These are phyloP conservation scores for Heliornis fulica DNA, from an alignment of 2,113 vertebrate genomes.

Conservation along the genomic window DNA sequence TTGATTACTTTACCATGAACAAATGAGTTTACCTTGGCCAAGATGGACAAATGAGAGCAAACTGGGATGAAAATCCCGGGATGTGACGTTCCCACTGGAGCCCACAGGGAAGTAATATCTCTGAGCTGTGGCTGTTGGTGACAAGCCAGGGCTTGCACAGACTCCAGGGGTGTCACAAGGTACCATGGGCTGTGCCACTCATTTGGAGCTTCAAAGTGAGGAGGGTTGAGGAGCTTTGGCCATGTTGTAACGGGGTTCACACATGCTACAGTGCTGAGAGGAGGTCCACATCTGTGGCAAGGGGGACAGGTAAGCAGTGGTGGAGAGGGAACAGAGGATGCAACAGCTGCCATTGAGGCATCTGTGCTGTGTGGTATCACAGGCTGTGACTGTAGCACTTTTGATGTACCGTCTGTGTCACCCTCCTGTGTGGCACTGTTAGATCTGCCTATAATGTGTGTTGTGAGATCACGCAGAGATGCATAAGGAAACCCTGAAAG, in stretches of 20 bases:
- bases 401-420: background rate
- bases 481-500: background rate
- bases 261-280: background rate
- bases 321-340: background rate
- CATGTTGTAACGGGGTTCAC: accelerated
- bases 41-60: background rate
- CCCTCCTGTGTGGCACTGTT: background rate
- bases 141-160: background rate
- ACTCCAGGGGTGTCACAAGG: too few species aligned
- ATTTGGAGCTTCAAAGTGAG: background rate
- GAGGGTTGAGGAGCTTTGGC: background rate
- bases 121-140: background rate
- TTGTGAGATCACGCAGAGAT: background rate
- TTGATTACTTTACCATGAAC: background rate
- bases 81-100: background rate
- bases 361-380: accelerated
- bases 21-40: background rate
- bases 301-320: accelerated
- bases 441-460: background rate
- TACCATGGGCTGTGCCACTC: accelerated
- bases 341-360: too few species aligned
- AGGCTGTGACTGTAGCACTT: background rate
- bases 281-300: background rate
- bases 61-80: background rate
- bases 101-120: background rate